Percentiles rank a stretch among this genome's conserved stretches.
phyloP scores from a whole-genome alignment of 2,888 invertebrate genomes.

The Lepetodrilus schrolli region DNA sequence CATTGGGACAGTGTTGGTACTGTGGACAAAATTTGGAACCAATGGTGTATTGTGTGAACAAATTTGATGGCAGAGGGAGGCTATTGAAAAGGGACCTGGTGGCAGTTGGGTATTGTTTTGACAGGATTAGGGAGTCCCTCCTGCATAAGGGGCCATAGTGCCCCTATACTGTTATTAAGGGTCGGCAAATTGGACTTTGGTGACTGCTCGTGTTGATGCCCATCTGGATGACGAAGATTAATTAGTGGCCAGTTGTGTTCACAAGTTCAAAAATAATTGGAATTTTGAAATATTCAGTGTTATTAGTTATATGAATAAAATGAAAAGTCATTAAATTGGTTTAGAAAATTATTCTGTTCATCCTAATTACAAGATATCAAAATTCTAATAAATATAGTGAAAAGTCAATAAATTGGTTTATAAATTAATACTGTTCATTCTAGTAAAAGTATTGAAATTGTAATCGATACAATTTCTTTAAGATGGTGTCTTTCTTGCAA shows the following conservation, averaged over 20 bases:
- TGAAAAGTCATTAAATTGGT: too few species aligned
- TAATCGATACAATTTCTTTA: too few species aligned
- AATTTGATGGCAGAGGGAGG: not conserved
- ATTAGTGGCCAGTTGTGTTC: not conserved
- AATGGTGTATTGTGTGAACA: not conserved
- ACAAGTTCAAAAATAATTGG: not conserved
- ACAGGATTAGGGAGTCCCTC: not conserved
- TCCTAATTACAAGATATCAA: too few species aligned
- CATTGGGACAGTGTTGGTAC: too few species aligned
- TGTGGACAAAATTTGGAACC: not conserved
- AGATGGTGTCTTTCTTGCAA: too few species aligned
- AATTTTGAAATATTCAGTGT: too few species aligned
- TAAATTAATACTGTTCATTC: too few species aligned
- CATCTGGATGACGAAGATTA: not conserved
- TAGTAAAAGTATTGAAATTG: too few species aligned
- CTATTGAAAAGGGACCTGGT: not conserved
- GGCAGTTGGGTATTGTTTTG: conserved; percentile 1
- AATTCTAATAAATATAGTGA: too few species aligned
- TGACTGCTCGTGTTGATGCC: conserved; percentile 1
- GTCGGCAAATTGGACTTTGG: not conserved
- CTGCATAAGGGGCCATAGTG: not conserved
- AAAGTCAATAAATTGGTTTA: too few species aligned
- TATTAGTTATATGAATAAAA: too few species aligned
- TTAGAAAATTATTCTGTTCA: too few species aligned
- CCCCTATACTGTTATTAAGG: conserved; percentile 24